Conservation (phyloP, 2,113 vertebrate genomes). For the Tetrao urogallus region DNA sequence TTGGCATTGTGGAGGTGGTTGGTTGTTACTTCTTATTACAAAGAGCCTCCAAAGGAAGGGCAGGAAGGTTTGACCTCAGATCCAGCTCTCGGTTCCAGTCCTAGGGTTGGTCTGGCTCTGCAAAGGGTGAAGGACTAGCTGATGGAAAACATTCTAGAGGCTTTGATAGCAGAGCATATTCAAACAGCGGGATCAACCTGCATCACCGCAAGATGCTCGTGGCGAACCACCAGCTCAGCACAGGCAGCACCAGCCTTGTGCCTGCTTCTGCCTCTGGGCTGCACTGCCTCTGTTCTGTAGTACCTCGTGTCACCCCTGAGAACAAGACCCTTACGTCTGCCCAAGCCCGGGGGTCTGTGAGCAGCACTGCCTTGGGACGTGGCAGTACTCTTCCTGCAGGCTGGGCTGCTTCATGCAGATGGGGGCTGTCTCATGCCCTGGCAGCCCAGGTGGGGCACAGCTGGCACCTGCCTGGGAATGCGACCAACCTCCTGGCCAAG, state of each 20-base stretch:
- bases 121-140: constrained; percentile 27
- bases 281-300: not conserved
- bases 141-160: constrained; percentile 17
- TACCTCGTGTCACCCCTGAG: not conserved
- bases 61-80: not conserved
- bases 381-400: accelerated
- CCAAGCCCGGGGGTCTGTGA: accelerated
- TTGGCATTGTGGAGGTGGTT: not conserved
- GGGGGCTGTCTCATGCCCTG: not conserved
- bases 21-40: not conserved
- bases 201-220: not conserved
- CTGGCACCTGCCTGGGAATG: not conserved
- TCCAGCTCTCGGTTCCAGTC: not conserved
- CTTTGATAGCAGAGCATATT: not conserved
- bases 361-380: not conserved
- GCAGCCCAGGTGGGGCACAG: not conserved
- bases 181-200: not conserved
- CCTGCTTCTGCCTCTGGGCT: not conserved
- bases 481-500: not conserved
- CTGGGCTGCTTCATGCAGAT: not conserved
- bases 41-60: not conserved
- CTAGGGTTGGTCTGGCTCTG: not conserved
- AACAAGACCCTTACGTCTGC: not conserved
- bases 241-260: not conserved
- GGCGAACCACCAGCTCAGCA: not conserved